These are phyloP conservation scores for Pangasianodon gigas DNA, from an alignment of 2,113 vertebrate species.

Conservation along the genomic window DNA sequence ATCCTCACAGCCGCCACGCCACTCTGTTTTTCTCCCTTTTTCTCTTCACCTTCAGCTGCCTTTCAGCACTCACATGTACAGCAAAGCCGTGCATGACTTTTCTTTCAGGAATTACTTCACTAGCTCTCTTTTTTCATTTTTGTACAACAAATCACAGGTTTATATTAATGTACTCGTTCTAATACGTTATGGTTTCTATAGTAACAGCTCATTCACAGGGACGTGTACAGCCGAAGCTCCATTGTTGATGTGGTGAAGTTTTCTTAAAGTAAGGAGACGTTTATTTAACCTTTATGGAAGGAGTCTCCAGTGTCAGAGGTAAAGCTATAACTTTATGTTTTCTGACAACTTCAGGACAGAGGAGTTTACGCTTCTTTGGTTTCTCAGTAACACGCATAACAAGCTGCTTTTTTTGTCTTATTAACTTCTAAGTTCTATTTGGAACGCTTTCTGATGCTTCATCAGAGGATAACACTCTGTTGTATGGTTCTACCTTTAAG, in stretches of 20 bases:
- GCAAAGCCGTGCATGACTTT: background rate
- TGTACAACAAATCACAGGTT: background rate
- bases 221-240: background rate
- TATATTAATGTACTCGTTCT: background rate
- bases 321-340: background rate
- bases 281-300: background rate
- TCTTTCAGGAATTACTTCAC: background rate
- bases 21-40: background rate
- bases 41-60: background rate
- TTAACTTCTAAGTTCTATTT: background rate
- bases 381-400: background rate
- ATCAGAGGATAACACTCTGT: background rate
- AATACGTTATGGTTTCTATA: background rate
- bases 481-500: background rate
- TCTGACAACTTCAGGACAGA: background rate
- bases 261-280: background rate
- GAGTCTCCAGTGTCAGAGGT: background rate
- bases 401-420: background rate
- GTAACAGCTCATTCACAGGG: background rate
- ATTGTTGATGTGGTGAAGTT: no score
- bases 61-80: background rate
- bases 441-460: background rate
- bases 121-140: background rate
- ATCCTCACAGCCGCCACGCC: background rate
- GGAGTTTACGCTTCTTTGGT: background rate